These are phyloP conservation scores for Gryon sp. DNA, from an alignment of 1,140 invertebrate genomes.

Conservation along the genomic window DNA sequence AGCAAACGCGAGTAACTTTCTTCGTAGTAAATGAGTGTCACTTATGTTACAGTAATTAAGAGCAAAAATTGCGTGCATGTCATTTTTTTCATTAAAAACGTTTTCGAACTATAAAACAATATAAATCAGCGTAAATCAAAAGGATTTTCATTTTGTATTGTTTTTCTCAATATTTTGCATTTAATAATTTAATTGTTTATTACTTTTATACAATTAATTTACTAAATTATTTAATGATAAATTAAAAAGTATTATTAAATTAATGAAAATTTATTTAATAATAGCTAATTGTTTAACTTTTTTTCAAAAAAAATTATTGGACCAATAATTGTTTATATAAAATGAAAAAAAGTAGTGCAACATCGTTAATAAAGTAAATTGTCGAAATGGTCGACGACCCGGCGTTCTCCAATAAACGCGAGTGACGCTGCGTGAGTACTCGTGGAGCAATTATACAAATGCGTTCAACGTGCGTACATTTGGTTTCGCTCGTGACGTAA, in stretches of 20 bases:
- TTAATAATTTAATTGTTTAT: too few species aligned
- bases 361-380: constrained; percentile 41
- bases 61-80: constrained; percentile 27
- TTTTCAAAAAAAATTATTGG: constrained; percentile 9
- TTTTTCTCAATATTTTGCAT: too few species aligned
- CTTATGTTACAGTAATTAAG: constrained; percentile 42
- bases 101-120: too few species aligned
- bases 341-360: constrained; percentile 48
- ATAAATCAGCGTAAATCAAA: too few species aligned
- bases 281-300: too few species aligned
- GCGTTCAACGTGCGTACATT: constrained; percentile 21
- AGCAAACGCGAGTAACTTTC: constrained; percentile 59
- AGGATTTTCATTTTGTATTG: too few species aligned
- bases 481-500: constrained; percentile 30
- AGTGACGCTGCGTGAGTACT: constrained; percentile 5
- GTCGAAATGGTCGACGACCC: constrained; percentile 51
- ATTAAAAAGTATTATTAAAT: too few species aligned
- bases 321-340: constrained; percentile 44
- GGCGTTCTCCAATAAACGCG: constrained; percentile 8
- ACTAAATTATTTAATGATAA: too few species aligned
- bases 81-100: too few species aligned
- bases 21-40: constrained; percentile 55
- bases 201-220: too few species aligned
- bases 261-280: too few species aligned
- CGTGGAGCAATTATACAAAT: constrained; percentile 47